Percentiles rank a stretch among this genome's conserved stretches.
Conservation (phyloP, 2,888 invertebrate species). For the Argyresthia albistria region DNA sequence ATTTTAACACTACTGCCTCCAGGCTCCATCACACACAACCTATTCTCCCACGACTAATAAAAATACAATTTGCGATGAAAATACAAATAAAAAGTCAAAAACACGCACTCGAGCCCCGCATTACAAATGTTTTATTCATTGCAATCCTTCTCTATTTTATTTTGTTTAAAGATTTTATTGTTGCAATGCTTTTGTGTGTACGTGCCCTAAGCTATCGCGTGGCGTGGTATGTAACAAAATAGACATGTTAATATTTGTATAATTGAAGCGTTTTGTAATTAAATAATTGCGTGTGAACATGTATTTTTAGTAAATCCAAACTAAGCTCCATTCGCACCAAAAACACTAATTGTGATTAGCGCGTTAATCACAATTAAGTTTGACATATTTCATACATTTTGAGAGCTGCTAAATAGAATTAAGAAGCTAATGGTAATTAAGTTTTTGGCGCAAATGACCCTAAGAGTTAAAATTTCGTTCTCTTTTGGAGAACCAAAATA, state of each 20-base stretch:
- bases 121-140: conserved; percentile 54
- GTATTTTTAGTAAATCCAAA: no score
- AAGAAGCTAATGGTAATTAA: no score
- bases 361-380: no score
- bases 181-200: conserved; percentile 28
- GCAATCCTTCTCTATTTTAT: neutral
- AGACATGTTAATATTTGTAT: conserved; percentile 36
- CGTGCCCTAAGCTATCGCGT: conserved; percentile 56
- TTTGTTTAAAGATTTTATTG: conserved; percentile 21
- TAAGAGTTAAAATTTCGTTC: no score
- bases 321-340: no score
- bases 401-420: no score
- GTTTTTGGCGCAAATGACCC: no score
- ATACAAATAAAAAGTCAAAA: conserved; percentile 37
- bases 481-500: no score
- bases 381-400: no score
- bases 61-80: conserved; percentile 38
- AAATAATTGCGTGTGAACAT: conserved; percentile 34
- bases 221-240: conserved; percentile 42
- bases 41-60: conserved; percentile 48
- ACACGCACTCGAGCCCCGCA: conserved; percentile 4
- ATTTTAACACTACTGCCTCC: conserved; percentile 30
- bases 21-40: conserved; percentile 42
- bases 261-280: conserved; percentile 38
- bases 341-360: no score